phyloP scores from a whole-genome alignment of 2,113 vertebrate species.

The Corydoras maculifer region DNA sequence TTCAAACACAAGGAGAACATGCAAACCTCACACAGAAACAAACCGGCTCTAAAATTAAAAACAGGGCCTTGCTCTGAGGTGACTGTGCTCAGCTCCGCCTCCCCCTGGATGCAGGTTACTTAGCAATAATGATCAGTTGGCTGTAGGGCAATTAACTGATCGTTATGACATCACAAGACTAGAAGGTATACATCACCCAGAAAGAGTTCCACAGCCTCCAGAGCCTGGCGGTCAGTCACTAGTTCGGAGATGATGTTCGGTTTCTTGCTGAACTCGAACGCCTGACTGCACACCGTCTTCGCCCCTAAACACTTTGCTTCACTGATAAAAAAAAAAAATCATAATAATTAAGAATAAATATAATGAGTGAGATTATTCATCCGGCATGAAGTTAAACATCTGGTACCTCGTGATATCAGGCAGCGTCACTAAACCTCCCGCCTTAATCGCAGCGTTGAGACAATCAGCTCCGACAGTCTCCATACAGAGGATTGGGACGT shows the following conservation, averaged over 20 bases:
- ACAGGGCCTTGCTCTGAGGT: no score
- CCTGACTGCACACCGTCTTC: conserved; percentile 61
- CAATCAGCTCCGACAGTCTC: conserved; percentile 70
- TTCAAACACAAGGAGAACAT: no score
- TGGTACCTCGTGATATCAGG: conserved; percentile 70
- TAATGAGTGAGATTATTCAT: neutral
- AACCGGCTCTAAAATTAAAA: no score
- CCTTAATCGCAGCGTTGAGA: conserved; percentile 63
- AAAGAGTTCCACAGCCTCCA: conserved; percentile 65
- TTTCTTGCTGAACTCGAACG: conserved; percentile 61
- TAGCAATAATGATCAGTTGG: no score
- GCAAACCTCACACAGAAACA: no score
- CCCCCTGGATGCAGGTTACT: no score
- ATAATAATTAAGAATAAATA: no score
- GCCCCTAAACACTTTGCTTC: conserved; percentile 69
- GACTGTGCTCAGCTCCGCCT: no score
- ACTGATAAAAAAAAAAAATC: conserved; percentile 41
- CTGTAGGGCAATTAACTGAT: no score
- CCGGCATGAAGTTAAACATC: neutral
- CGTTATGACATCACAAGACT: neutral
- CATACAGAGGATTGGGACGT: conserved; percentile 68
- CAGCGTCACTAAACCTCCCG: conserved; percentile 61
- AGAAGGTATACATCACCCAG: conserved; percentile 52
- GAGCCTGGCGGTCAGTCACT: conserved; percentile 66
- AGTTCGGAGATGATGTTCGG: conserved; percentile 61